phyloP scores from a whole-genome alignment of 1,140 invertebrate genomes.

The Sycobia sp. region DNA sequence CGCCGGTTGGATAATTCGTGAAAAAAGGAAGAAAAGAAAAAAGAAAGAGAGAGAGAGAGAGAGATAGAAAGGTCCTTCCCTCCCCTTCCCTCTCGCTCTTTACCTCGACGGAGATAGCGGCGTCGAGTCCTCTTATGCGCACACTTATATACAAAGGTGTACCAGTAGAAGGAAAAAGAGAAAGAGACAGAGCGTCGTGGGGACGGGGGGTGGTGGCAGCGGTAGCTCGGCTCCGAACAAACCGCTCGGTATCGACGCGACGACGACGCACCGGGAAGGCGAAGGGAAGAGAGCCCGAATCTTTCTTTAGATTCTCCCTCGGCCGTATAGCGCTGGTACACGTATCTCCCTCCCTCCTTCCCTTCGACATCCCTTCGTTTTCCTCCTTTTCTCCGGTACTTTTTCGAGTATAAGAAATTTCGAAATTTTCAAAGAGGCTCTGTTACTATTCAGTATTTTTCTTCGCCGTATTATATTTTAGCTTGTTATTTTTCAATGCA shows the following conservation, averaged over 20 bases:
- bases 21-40: constrained; percentile 37
- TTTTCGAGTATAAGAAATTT: too few relatives aligned
- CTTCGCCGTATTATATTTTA: too few relatives aligned
- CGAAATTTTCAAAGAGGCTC: too few relatives aligned
- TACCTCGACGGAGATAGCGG: too few relatives aligned
- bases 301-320: constrained; percentile 19
- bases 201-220: not conserved
- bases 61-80: not conserved
- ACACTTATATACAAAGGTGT: not conserved
- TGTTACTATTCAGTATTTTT: too few relatives aligned
- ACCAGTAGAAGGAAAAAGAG: not conserved
- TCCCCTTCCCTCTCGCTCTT: constrained; percentile 2
- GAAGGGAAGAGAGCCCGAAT: constrained; percentile 6
- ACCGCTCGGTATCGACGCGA: constrained; percentile 20
- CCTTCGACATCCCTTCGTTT: constrained; percentile 2
- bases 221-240: constrained; percentile 32
- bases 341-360: not conserved
- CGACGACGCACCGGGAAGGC: not conserved
- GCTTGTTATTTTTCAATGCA: too few relatives aligned
- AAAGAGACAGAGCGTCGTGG: not conserved
- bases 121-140: not conserved
- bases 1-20: constrained; percentile 48
- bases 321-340: constrained; percentile 10
- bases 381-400: not conserved
- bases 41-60: too few relatives aligned